These are phyloP conservation scores for Hemithea aestivaria DNA, from an alignment of 2,888 invertebrate species.

Conservation along the genomic window DNA sequence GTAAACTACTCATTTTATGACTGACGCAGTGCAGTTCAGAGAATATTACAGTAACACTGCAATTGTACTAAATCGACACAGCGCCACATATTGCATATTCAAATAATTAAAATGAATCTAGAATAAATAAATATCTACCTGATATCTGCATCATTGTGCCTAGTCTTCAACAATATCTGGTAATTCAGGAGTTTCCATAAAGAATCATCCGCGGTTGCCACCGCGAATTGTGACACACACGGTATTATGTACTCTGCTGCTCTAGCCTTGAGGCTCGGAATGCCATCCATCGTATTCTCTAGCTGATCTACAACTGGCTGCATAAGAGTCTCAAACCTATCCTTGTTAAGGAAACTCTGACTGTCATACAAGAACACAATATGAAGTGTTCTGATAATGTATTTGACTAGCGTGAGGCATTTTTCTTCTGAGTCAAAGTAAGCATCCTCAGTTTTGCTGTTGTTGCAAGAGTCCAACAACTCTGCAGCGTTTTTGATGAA, in stretches of 20 bases:
- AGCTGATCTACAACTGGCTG: slow-evolving; percentile 94
- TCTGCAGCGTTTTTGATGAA: slow-evolving; percentile 89
- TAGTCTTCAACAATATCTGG: slow-evolving; percentile 92
- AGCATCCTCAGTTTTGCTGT: slow-evolving; percentile 71
- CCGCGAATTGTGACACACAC: slow-evolving; percentile 90
- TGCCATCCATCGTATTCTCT: slow-evolving; percentile 85
- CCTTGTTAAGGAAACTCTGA: slow-evolving; percentile 90
- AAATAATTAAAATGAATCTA: too few species aligned
- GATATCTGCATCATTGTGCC: slow-evolving; percentile 86
- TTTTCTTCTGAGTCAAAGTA: slow-evolving; percentile 78
- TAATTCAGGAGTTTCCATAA: slow-evolving; percentile 95
- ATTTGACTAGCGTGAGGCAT: slow-evolving; percentile 81
- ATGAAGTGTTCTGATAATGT: slow-evolving; percentile 86
- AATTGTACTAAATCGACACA: too few species aligned
- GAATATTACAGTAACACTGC: too few species aligned
- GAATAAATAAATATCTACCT: slow-evolving; percentile 46
- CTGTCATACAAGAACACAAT: slow-evolving; percentile 90
- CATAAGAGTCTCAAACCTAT: slow-evolving; percentile 90
- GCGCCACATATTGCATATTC: too few species aligned
- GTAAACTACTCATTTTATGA: too few species aligned
- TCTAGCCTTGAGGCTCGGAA: slow-evolving; percentile 79
- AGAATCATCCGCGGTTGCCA: slow-evolving; percentile 90
- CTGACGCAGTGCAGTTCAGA: too few species aligned
- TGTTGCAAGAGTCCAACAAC: slow-evolving; percentile 84
- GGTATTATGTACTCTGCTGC: slow-evolving; percentile 83